Conservation (phyloP, 2,888 invertebrate genomes). For the Achlya flavicornis region DNA sequence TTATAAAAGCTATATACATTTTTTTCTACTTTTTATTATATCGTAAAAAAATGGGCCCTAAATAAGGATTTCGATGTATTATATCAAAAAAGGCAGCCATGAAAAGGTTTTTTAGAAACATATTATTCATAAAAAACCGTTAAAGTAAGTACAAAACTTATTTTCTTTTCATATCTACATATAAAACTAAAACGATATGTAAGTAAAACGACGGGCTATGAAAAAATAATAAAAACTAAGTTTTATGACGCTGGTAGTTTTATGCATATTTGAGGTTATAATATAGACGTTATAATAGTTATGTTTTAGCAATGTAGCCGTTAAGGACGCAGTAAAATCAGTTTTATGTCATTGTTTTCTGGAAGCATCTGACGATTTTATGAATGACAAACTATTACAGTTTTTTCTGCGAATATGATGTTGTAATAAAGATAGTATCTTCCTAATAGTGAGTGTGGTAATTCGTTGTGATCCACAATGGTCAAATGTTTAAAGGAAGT, state of each 20-base stretch:
- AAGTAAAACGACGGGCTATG: not conserved
- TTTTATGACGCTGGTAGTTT: not conserved
- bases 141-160: too few relatives aligned
- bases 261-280: not conserved
- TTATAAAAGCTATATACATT: too few relatives aligned
- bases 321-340: not conserved
- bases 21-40: too few relatives aligned
- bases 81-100: too few relatives aligned
- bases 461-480: too few relatives aligned
- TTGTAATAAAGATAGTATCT: too few relatives aligned
- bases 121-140: not conserved
- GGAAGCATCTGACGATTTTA: conserved; percentile 6
- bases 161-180: not conserved
- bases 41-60: too few relatives aligned
- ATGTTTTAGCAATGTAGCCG: not conserved
- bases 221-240: conserved; percentile 1
- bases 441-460: too few relatives aligned
- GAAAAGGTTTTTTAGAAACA: not conserved
- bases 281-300: too few relatives aligned
- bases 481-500: too few relatives aligned
- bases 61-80: too few relatives aligned
- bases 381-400: conserved; percentile 15
- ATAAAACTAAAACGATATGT: not conserved
- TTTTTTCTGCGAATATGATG: not conserved
- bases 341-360: conserved; percentile 8